These are phyloP conservation scores for Platycheirus rosarum DNA, from an alignment of 2,888 invertebrate genomes.

Conservation along the genomic window DNA sequence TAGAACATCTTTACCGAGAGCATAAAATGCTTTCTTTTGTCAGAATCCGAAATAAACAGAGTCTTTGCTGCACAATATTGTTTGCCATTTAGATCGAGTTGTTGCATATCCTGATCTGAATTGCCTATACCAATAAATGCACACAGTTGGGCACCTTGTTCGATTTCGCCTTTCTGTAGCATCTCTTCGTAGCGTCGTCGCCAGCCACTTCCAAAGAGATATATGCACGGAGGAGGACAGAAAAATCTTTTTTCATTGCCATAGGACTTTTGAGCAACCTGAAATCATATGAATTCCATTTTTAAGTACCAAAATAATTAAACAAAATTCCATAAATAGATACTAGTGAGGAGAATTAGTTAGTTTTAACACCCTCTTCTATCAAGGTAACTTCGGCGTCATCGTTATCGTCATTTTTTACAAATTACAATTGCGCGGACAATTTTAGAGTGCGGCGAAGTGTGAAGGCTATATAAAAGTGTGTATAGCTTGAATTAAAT, in stretches of 20 bases:
- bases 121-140: constrained; percentile 99
- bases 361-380: constrained; percentile 30
- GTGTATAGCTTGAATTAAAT: constrained; percentile 58
- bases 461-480: constrained; percentile 81
- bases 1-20: constrained; percentile 99
- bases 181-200: constrained; percentile 96
- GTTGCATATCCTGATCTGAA: constrained; percentile 99
- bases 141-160: constrained; percentile 96
- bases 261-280: constrained; percentile 99
- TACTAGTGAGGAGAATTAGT: constrained; percentile 3
- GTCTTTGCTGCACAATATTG: constrained; percentile 99
- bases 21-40: constrained; percentile 99
- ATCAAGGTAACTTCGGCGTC: constrained; percentile 42
- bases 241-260: constrained; percentile 99
- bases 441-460: constrained; percentile 78
- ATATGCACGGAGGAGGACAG: constrained; percentile 99
- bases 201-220: constrained; percentile 99
- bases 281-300: constrained; percentile 60
- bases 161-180: constrained; percentile 93
- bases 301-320: no score
- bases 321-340: neutral
- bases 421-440: constrained; percentile 61
- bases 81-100: constrained; percentile 98
- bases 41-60: constrained; percentile 98
- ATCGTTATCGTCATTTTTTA: constrained; percentile 38